A percentile compares a stretch with the other conserved stretches of the same genome.
Evolutionary conservation across 2,113 vertebrate genomes (phyloP).

Genomic region (Astur gentilis): DNA sequence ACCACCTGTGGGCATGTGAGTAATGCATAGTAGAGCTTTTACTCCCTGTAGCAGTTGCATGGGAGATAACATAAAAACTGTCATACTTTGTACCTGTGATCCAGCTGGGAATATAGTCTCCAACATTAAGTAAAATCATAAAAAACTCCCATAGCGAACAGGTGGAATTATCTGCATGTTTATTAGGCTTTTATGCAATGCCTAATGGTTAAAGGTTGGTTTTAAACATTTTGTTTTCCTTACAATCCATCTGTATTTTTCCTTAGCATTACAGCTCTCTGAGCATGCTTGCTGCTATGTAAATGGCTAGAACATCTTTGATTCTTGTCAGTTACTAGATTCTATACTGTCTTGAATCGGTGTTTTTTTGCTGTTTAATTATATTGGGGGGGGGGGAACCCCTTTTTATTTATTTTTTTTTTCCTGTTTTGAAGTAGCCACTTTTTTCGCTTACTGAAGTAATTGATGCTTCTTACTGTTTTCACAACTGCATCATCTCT

Average conservation of each 20-base stretch:
- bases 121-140: background rate
- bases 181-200: background rate
- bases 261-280: background rate
- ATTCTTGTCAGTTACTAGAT: background rate
- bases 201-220: background rate
- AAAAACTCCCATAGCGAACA: background rate
- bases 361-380: background rate
- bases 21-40: background rate
- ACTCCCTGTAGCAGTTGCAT: background rate
- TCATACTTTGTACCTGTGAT: background rate
- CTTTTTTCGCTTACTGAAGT: background rate
- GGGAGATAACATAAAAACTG: background rate
- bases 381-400: background rate
- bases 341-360: background rate
- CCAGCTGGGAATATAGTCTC: background rate
- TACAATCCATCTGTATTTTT: background rate
- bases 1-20: background rate
- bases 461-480: background rate
- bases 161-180: background rate
- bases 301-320: background rate
- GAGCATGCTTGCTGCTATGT: background rate
- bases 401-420: background rate
- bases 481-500: background rate
- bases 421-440: background rate
- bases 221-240: background rate